These are phyloP conservation scores for Notarius quadriscutis DNA, from an alignment of 2,113 vertebrate genomes.

Conservation along the genomic window DNA sequence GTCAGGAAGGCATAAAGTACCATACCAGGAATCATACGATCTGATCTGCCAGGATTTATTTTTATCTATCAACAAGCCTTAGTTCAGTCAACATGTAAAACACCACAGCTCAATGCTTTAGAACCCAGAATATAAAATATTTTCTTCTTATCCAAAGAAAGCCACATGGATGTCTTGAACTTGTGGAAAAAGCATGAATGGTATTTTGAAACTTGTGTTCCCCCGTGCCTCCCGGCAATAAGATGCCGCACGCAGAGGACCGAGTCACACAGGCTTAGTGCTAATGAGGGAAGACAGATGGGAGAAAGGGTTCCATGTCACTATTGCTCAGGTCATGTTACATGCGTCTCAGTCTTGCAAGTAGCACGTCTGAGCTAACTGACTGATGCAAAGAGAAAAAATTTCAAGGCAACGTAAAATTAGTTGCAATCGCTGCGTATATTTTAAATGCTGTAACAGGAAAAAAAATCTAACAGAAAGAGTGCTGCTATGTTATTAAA, in stretches of 20 bases:
- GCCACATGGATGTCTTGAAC: neutral
- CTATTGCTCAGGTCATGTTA: conserved; percentile 38
- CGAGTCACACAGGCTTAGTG: conserved; percentile 35
- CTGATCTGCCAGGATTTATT: neutral
- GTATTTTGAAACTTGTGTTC: conserved; percentile 36
- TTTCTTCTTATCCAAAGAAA: conserved; percentile 5
- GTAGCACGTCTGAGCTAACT: conserved; percentile 8
- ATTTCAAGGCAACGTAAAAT: neutral
- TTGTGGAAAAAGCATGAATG: conserved; percentile 13
- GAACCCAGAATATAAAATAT: neutral
- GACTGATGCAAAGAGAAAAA: neutral
- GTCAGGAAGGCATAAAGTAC: conserved; percentile 20
- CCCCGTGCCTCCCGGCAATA: conserved; percentile 25
- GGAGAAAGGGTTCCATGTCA: conserved; percentile 45
- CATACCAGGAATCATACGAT: conserved; percentile 22
- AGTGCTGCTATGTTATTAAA: neutral
- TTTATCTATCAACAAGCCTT: neutral
- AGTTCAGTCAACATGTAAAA: neutral
- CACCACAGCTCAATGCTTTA: neutral
- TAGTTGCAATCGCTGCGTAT: neutral
- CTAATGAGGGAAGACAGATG: conserved; percentile 51
- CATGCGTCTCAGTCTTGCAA: conserved; percentile 21
- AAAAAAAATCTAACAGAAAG: neutral
- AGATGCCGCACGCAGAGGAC: conserved; percentile 23
- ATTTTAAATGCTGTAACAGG: neutral